Percentiles rank a stretch among this genome's conserved stretches.
Conservation (phyloP, 2,797 vertebrate genomes). For the Bryconaethiops microstoma region DNA sequence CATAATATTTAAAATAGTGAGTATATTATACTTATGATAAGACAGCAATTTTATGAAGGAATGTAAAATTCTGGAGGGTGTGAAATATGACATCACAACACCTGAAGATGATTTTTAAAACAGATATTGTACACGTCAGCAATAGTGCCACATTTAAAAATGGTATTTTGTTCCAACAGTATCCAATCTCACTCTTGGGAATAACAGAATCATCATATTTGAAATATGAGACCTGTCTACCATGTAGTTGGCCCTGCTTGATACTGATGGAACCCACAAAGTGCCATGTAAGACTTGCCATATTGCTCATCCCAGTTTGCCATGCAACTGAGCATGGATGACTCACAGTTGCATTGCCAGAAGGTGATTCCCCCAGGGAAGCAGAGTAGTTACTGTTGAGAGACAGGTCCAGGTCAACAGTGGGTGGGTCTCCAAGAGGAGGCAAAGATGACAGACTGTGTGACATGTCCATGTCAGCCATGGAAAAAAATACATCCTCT, state of each 20-base stretch:
- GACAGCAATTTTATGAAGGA: background rate
- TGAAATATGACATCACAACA: background rate
- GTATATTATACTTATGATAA: background rate
- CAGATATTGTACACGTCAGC: no score
- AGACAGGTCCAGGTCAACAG: constrained; percentile 94
- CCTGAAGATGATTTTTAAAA: no score
- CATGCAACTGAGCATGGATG: background rate
- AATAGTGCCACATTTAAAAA: no score
- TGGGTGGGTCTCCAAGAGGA: constrained; percentile 94
- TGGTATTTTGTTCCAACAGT: no score
- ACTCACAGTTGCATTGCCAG: constrained; percentile 85
- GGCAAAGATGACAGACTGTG: constrained; percentile 96
- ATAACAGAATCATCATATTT: no score
- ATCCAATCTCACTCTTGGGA: no score
- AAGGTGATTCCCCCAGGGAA: constrained; percentile 89
- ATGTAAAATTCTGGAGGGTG: background rate
- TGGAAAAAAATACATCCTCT: constrained; percentile 99
- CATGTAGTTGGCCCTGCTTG: background rate
- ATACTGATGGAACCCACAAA: background rate
- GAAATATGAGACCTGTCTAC: no score
- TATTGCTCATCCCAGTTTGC: background rate
- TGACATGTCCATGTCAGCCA: constrained; percentile 99
- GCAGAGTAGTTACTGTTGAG: constrained; percentile 92
- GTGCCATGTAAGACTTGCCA: background rate
- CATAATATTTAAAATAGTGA: background rate